phyloP scores from a whole-genome alignment of 2,113 vertebrate genomes.

The Seriola rivoliana region DNA sequence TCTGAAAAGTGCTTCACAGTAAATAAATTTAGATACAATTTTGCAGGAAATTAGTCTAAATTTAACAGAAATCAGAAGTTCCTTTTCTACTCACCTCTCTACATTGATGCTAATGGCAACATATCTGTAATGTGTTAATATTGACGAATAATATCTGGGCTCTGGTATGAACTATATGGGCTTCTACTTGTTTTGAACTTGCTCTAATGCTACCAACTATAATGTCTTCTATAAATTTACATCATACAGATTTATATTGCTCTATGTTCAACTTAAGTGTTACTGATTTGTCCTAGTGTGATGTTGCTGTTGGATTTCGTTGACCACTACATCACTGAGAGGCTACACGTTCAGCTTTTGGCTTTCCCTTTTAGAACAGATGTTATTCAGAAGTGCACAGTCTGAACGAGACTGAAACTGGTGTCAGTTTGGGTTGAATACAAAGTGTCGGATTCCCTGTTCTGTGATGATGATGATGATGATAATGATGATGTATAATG shows the following conservation, averaged over 20 bases:
- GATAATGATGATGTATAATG: constrained; percentile 32
- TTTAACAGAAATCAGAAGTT: no score
- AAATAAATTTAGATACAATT: no score
- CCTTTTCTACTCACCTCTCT: neutral
- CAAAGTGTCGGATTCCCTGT: constrained; percentile 14
- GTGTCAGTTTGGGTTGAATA: constrained; percentile 33
- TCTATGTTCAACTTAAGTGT: neutral
- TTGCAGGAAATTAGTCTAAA: no score
- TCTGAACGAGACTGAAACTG: constrained; percentile 52
- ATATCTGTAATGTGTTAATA: neutral
- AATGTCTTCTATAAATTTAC: constrained; percentile 9
- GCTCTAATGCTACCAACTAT: neutral
- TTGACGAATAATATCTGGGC: neutral
- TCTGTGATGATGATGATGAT: constrained; percentile 28
- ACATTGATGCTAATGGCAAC: neutral
- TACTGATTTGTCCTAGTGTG: neutral
- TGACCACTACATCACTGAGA: constrained; percentile 35
- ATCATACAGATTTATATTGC: constrained; percentile 33
- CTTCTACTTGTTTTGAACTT: neutral
- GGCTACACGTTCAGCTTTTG: constrained; percentile 30
- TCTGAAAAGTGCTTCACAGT: neutral
- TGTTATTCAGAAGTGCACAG: constrained; percentile 81
- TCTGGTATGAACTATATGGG: neutral
- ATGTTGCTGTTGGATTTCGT: neutral
- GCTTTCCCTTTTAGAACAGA: constrained; percentile 36